phyloP scores from a whole-genome alignment of 1,140 invertebrate genomes.

The Bombus pyrosoma region DNA sequence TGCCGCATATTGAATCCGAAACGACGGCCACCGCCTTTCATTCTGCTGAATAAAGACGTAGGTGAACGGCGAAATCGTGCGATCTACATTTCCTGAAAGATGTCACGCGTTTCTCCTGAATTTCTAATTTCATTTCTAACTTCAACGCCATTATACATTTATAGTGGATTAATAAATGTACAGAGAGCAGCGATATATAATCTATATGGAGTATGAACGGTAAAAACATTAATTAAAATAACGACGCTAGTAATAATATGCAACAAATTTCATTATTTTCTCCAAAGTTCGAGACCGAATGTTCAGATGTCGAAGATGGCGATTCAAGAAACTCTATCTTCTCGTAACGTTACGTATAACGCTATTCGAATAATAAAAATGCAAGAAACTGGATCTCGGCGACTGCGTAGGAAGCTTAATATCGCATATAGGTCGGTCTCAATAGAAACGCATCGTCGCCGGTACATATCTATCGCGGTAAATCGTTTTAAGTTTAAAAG shows the following conservation, averaged over 20 bases:
- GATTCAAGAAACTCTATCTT: too few relatives aligned
- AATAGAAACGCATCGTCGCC: not conserved
- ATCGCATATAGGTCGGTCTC: not conserved
- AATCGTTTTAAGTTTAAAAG: slow-evolving; percentile 43
- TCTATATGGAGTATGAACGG: too few relatives aligned
- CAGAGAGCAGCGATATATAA: too few relatives aligned
- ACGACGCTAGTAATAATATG: too few relatives aligned
- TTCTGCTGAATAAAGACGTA: not conserved
- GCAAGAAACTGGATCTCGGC: not conserved
- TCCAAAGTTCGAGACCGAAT: too few relatives aligned
- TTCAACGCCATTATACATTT: not conserved
- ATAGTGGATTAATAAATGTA: too few relatives aligned
- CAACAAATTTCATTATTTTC: too few relatives aligned
- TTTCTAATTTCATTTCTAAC: not conserved
- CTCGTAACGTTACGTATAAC: not conserved
- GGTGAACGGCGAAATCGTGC: not conserved
- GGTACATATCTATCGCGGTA: not conserved
- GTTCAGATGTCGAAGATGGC: too few relatives aligned
- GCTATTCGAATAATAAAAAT: not conserved
- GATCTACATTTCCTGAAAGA: not conserved
- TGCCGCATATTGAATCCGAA: slow-evolving; percentile 68
- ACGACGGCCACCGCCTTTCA: not conserved
- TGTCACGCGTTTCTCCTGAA: not conserved
- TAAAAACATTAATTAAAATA: too few relatives aligned
- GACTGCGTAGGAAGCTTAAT: not conserved